Evolutionary conservation across 2,113 vertebrate species (phyloP).

Genomic region (Equus przewalskii): DNA sequence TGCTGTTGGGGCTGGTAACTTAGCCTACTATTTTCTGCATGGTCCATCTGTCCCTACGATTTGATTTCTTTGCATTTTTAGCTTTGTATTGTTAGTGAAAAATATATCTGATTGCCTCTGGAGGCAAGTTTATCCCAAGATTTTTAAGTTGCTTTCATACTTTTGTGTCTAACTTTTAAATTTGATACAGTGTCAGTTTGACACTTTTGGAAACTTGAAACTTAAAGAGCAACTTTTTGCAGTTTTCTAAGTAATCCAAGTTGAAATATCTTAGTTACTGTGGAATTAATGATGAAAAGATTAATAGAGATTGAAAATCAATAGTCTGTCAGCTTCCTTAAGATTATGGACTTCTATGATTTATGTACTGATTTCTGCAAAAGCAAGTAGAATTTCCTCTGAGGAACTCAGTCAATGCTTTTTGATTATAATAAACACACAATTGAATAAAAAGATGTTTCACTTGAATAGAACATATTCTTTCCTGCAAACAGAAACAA

Average conservation of each 20-base stretch:
- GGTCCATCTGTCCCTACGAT: conserved; percentile 76
- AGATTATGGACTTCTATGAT: conserved; percentile 18
- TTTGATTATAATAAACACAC: conserved; percentile 92
- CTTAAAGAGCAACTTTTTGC: conserved; percentile 51
- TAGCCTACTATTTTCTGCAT: conserved; percentile 43
- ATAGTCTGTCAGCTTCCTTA: conserved; percentile 47
- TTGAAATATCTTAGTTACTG: conserved; percentile 49
- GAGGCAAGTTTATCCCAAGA: conserved; percentile 73
- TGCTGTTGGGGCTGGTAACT: conserved; percentile 79
- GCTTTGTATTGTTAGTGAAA: conserved; percentile 79
- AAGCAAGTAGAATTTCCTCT: conserved; percentile 75
- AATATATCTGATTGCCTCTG: conserved; percentile 56
- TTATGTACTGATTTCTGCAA: conserved; percentile 58
- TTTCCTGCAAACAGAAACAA: conserved; percentile 93
- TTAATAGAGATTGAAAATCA: conserved; percentile 46
- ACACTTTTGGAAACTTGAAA: not conserved
- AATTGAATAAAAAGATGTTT: conserved; percentile 82
- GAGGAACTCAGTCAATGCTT: conserved; percentile 88
- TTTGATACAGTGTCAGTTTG: conserved; percentile 21
- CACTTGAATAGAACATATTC: conserved; percentile 86
- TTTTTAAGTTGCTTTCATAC: conserved; percentile 72
- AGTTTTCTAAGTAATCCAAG: conserved; percentile 62
- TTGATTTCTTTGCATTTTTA: conserved; percentile 74
- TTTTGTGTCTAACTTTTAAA: conserved; percentile 47
- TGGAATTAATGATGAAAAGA: conserved; percentile 39